Base-by-base conservation (phyloP, 2,888 invertebrate species). In the Graphium colonna region DNA sequence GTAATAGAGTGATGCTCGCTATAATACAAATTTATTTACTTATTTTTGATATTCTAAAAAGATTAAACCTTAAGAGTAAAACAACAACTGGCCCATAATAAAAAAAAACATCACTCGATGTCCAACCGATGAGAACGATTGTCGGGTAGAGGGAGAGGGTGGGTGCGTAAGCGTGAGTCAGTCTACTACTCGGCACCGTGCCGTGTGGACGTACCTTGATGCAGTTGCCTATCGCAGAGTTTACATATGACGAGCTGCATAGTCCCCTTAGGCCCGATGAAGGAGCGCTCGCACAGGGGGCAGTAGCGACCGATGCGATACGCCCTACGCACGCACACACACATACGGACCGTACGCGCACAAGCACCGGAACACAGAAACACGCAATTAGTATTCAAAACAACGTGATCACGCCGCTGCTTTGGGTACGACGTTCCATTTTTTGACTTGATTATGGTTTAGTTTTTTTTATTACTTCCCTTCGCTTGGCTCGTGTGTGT, bases 291-390 rank as follows among this genome's bases (percentile, higher is more conserved):
- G 90, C 93, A 93, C 79, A 92, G 91, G 74, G 93, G 93, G 87
- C 93, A 93, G 91, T 92, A 93, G 82, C 92, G 92, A 82, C 93
- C 93, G 88, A 93, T 93, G 86, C 93, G 92, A 90, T 92, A 93
- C 77, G 92, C 91, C 90, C 93, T 93, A 86, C 71, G 77, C 74
- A 78, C 84, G 77, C 81, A 83, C 83, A 83, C 86, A 85, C 82
- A 71, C 71, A 68, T 77, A 84, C 83, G 77, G 73, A 77, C 77
- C 82, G 79, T 71, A 79, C 81, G 76, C 82, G 81, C 80, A 76
- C 78, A 82, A 85, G 75, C 82, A 80, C 86, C 87, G 87, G 86
- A 88, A 89, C 88, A 85, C 79, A 89, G 82, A 88, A 86, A 89
- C 85, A 88, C 88, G 85, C 84, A 76, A 88, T 89, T 89, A 89